phyloP scores from a whole-genome alignment of 2,888 invertebrate genomes.

The Conistra vaccinii region DNA sequence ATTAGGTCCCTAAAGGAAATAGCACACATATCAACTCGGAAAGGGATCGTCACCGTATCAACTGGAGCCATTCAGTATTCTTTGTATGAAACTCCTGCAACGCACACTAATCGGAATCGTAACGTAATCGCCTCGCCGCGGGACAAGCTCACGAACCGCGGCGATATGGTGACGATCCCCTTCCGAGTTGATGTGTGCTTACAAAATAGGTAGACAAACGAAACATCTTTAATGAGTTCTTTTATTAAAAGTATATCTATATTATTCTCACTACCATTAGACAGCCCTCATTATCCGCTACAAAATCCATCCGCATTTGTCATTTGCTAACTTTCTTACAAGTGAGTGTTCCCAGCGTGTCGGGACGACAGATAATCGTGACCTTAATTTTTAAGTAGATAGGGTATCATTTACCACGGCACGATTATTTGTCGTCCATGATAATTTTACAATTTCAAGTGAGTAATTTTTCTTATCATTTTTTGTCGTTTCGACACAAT shows the following conservation, averaged over 20 bases:
- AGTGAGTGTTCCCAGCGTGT: conserved; percentile 34
- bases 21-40: too few species aligned
- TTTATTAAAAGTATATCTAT: conserved; percentile 58
- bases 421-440: background rate
- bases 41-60: too few species aligned
- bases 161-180: too few species aligned
- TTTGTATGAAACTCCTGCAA: too few species aligned
- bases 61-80: too few species aligned
- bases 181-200: too few species aligned
- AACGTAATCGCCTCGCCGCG: too few species aligned
- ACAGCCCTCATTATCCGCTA: conserved; percentile 59
- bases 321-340: conserved; percentile 23
- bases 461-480: background rate
- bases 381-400: background rate
- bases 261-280: conserved; percentile 52
- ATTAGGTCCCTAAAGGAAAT: background rate
- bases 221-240: conserved; percentile 42
- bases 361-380: background rate
- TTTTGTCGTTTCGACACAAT: conserved; percentile 23
- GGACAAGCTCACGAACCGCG: too few species aligned
- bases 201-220: conserved; percentile 17
- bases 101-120: too few species aligned
- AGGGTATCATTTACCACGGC: conserved; percentile 3
- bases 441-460: background rate
- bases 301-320: conserved; percentile 29